These are phyloP conservation scores for Emydocephalus ijimae DNA, from an alignment of 2,113 vertebrate species.

Conservation along the genomic window DNA sequence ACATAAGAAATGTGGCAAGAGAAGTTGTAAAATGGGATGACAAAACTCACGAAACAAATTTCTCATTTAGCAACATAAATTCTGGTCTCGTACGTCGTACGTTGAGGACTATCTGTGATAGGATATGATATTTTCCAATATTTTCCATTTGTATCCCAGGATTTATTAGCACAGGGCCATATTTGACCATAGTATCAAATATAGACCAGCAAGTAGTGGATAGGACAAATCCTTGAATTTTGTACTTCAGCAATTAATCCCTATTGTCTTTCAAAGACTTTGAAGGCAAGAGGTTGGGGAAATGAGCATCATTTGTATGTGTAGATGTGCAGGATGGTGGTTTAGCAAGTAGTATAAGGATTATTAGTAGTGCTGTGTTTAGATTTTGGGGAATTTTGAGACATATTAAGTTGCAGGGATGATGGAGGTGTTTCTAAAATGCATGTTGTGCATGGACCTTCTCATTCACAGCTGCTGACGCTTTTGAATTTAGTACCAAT, in stretches of 20 bases:
- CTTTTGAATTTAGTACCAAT: constrained; percentile 43
- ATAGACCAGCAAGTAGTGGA: no score
- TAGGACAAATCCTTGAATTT: neutral
- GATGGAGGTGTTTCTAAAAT: constrained; percentile 34
- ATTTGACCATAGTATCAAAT: neutral
- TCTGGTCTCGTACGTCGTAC: neutral
- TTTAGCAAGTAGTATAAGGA: neutral
- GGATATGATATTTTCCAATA: neutral
- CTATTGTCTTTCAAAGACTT: neutral
- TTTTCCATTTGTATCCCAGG: neutral
- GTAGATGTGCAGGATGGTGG: neutral
- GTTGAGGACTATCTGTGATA: neutral
- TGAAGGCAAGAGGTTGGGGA: neutral
- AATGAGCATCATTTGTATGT: neutral
- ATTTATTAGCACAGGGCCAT: neutral
- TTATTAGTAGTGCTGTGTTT: neutral
- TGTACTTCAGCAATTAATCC: neutral
- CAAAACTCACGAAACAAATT: neutral
- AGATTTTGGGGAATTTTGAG: neutral
- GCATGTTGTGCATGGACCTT: constrained; percentile 15
- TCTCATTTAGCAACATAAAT: neutral
- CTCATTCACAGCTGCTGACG: constrained; percentile 26
- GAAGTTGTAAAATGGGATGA: neutral
- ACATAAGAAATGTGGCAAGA: neutral
- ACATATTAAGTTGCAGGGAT: constrained; percentile 24